Conservation (phyloP, 2,888 invertebrate genomes). For the Operophtera brumata region DNA sequence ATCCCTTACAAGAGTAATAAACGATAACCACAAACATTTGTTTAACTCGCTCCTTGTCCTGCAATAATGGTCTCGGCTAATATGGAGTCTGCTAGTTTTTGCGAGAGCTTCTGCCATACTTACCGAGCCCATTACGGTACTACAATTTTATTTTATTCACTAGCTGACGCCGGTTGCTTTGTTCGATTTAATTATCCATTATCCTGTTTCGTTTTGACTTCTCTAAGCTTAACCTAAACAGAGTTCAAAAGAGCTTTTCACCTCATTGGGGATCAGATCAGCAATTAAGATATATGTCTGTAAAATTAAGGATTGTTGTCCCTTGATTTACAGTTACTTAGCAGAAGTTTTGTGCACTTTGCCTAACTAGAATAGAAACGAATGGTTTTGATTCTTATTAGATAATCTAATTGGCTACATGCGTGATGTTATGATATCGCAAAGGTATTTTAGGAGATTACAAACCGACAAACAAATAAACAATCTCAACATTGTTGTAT, state of each 20-base stretch:
- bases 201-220: not conserved
- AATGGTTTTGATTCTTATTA: not conserved
- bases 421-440: no score
- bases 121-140: slow-evolving; percentile 27
- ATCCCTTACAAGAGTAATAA: slow-evolving; percentile 14
- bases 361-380: not conserved
- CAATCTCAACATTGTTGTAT: not conserved
- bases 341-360: not conserved
- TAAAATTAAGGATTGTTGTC: no score
- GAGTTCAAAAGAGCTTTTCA: no score
- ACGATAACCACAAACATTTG: slow-evolving; percentile 19
- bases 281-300: no score
- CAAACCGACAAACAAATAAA: not conserved
- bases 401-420: not conserved
- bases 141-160: slow-evolving; percentile 27
- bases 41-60: slow-evolving; percentile 18
- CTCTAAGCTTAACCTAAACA: no score
- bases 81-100: slow-evolving; percentile 33
- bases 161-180: slow-evolving; percentile 11
- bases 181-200: slow-evolving; percentile 3
- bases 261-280: no score
- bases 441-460: not conserved
- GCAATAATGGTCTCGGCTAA: slow-evolving; percentile 29
- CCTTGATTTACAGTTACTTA: no score
- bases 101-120: slow-evolving; percentile 31